Percentiles rank a stretch among this genome's conserved stretches.
These are phyloP conservation scores for Clistopyga incitator DNA, from an alignment of 2,888 invertebrate species.

Conservation along the genomic window DNA sequence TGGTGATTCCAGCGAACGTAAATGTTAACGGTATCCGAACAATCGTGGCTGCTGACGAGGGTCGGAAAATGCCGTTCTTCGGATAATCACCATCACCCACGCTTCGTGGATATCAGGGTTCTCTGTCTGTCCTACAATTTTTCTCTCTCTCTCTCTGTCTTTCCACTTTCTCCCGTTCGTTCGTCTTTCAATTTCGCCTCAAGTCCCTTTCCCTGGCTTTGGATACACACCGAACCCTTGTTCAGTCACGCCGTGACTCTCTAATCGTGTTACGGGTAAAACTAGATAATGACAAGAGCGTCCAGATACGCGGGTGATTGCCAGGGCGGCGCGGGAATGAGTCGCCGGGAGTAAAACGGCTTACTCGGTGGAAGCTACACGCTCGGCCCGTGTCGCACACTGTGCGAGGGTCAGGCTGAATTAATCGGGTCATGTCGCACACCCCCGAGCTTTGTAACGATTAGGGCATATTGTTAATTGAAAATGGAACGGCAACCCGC, in stretches of 20 bases:
- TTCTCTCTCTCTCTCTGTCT: conserved; percentile 7
- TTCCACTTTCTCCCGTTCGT: no score
- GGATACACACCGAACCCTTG: conserved; percentile 1
- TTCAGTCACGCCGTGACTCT: conserved; percentile 5
- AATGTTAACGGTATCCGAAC: background rate
- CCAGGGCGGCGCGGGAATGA: conserved; percentile 3
- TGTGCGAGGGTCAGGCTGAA: conserved; percentile 14
- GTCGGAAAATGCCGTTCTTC: conserved; percentile 2
- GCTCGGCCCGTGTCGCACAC: background rate
- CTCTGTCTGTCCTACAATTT: conserved; percentile 16
- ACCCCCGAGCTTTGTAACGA: conserved; percentile 9
- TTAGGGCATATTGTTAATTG: background rate
- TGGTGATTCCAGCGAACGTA: background rate
- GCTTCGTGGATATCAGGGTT: background rate
- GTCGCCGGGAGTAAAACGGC: conserved; percentile 39
- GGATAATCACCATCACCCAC: conserved; percentile 30
- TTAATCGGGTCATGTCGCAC: conserved; percentile 37
- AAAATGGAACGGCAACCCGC: no score
- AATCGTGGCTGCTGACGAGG: background rate
- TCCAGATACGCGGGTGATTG: conserved; percentile 25
- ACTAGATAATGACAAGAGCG: conserved; percentile 44
- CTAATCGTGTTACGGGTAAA: conserved; percentile 43
- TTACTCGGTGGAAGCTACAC: conserved; percentile 10
- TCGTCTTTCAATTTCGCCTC: conserved; percentile 29
- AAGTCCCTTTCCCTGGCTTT: background rate